A percentile compares a stretch with the other conserved stretches of the same genome.
These are phyloP conservation scores for Venusia cambrica DNA, from an alignment of 2,888 invertebrate species.

Conservation along the genomic window DNA sequence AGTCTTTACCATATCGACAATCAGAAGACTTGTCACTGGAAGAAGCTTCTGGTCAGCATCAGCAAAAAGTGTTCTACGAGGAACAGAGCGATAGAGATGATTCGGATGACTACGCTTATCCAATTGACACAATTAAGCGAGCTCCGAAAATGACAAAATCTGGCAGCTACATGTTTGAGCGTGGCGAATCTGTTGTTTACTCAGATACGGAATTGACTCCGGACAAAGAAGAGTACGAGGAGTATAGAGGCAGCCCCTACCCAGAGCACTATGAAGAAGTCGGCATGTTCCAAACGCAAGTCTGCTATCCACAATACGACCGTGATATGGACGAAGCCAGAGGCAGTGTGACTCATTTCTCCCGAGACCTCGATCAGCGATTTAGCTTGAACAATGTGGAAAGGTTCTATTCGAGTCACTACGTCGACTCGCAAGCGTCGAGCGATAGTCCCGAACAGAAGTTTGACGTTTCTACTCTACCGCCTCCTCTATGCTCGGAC, in stretches of 20 bases:
- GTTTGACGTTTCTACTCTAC: constrained; percentile 87
- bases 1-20: constrained; percentile 60
- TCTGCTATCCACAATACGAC: constrained; percentile 72
- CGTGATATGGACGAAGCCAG: constrained; percentile 47
- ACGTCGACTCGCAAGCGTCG: constrained; percentile 83
- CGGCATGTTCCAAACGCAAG: constrained; percentile 71
- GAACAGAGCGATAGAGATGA: constrained; percentile 73
- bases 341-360: constrained; percentile 49
- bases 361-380: constrained; percentile 69
- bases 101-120: constrained; percentile 75
- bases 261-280: constrained; percentile 71
- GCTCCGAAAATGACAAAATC: constrained; percentile 71
- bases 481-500: constrained; percentile 88
- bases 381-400: constrained; percentile 74
- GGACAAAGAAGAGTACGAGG: constrained; percentile 70
- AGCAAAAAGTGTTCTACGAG: constrained; percentile 57
- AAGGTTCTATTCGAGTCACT: constrained; percentile 73
- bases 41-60: constrained; percentile 60
- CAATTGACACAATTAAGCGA: constrained; percentile 74
- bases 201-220: constrained; percentile 68
- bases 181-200: constrained; percentile 68
- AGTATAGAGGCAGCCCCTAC: constrained; percentile 70
- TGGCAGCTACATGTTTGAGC: constrained; percentile 65
- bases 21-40: constrained; percentile 58
- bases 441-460: constrained; percentile 86